Evolutionary conservation across 1,140 invertebrate species (phyloP), one percentile per base, ranked within the genome.

Genomic region (Pogonomyrmex californicus): DNA sequence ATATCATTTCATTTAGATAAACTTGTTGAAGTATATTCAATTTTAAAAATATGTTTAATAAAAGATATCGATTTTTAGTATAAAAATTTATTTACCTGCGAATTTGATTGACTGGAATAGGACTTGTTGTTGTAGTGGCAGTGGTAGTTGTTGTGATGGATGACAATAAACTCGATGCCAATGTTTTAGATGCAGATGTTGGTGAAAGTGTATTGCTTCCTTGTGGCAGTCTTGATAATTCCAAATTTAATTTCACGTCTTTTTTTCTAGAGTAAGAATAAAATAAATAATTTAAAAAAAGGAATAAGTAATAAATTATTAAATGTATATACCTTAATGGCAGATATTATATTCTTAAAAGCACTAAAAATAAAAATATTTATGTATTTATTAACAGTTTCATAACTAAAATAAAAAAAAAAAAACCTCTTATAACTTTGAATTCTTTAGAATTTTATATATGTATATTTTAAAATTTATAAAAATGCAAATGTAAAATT

Each of bases 31-130:
- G 58, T n/a, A 6, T 23, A 58, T 23, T 23, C 23, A 23, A 23
- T 23, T 23, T 23, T 41, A 58, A n/a, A 60, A 47, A 60, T 76
- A 41, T 75, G 60, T 71, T 78, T 33, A 82, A 68, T 58, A 51
- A 56, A 14, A 38, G 38, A 44, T 49, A 7, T 65, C 38, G 47
- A 88, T 23, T 14, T 17, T 33, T 75, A 75, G 17, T 56, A 79
- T 38, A 66, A 51, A 58, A 70, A 70, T 82, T 41, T 77, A 94
- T 90, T 86, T 95, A 97, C 96, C 96, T 97, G 94, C 96, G 96
- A 89, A 97, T 95, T 88, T 96, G 96, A 90, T 96, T 96, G 81
- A 95, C 95, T 78, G 96, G 95, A 30, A 95, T 94, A 17, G 96
- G 95, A 90, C 95, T 96, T 66, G 95, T 90, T 95, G n/a, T 95